These are phyloP conservation scores for Eupithecia subumbrata DNA, from an alignment of 2,888 invertebrate genomes.

Conservation along the genomic window DNA sequence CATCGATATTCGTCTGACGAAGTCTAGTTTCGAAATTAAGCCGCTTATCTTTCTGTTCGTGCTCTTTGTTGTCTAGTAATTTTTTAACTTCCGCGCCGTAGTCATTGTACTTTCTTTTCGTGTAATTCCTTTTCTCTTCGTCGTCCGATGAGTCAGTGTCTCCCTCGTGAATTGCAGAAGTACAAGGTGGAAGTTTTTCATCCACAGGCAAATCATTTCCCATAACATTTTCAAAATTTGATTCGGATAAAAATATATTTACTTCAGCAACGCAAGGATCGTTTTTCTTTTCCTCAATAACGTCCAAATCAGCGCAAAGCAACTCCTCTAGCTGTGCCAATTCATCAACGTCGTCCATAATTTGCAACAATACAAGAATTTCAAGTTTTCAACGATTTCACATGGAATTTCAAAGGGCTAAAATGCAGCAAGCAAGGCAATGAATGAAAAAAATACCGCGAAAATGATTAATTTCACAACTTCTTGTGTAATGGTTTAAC, in stretches of 20 bases:
- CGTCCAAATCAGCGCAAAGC: slow-evolving; percentile 68
- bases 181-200: slow-evolving; percentile 20
- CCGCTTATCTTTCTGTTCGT: slow-evolving; percentile 64
- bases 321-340: slow-evolving; percentile 75
- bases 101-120: slow-evolving; percentile 89
- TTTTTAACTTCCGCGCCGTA: slow-evolving; percentile 88
- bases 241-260: slow-evolving; percentile 63
- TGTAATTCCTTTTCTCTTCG: slow-evolving; percentile 89
- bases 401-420: not conserved
- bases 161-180: slow-evolving; percentile 81
- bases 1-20: slow-evolving; percentile 70
- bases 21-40: slow-evolving; percentile 75
- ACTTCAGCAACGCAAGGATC: slow-evolving; percentile 58
- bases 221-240: slow-evolving; percentile 40
- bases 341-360: slow-evolving; percentile 68
- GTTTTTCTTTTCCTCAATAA: slow-evolving; percentile 44
- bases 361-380: not conserved
- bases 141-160: slow-evolving; percentile 92
- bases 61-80: slow-evolving; percentile 76
- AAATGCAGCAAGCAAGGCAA: not conserved
- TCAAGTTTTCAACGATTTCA: not conserved
- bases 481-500: too few species aligned
- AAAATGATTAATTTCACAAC: not conserved
- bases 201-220: slow-evolving; percentile 21
- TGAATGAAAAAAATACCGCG: slow-evolving; percentile 3